Conservation (phyloP, 2,113 vertebrate genomes). For the Salvelinus sp. region DNA sequence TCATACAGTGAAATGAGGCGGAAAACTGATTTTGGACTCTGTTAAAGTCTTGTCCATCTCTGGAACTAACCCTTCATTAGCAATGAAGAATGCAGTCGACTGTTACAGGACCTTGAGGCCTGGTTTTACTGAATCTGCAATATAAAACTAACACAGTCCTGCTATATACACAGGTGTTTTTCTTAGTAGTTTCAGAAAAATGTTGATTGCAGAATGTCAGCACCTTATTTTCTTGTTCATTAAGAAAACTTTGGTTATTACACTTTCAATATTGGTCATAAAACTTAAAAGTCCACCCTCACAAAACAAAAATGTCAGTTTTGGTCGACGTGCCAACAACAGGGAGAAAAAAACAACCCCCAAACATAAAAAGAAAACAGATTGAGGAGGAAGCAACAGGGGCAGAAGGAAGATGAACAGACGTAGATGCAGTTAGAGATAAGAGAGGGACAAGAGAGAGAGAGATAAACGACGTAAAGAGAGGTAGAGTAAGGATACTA, state of each 20-base stretch:
- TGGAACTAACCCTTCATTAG: conserved; percentile 6
- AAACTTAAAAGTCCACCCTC: conserved; percentile 36
- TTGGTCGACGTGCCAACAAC: conserved; percentile 10
- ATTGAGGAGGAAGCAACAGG: not conserved
- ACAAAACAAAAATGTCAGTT: conserved; percentile 29
- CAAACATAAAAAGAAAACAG: not conserved
- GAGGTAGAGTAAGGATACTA: conserved; percentile 9
- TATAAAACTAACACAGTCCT: conserved; percentile 7
- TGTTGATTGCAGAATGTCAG: conserved; percentile 38
- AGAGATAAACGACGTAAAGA: conserved; percentile 4
- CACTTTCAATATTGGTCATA: conserved; percentile 21
- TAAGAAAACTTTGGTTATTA: conserved; percentile 7
- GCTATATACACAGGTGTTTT: conserved; percentile 45
- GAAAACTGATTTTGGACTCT: not conserved
- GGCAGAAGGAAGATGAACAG: not conserved
- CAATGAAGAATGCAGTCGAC: conserved; percentile 18
- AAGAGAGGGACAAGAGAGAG: not conserved
- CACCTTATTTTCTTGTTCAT: conserved; percentile 3
- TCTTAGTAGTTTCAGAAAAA: conserved; percentile 43
- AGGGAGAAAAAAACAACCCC: not conserved
- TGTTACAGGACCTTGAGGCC: conserved; percentile 10
- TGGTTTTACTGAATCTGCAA: conserved; percentile 23
- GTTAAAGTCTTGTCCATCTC: conserved; percentile 5
- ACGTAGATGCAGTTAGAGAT: not conserved
- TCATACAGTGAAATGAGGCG: no score